These are phyloP conservation scores for Rhineura floridana DNA, from an alignment of 2,113 vertebrate genomes.

Conservation along the genomic window DNA sequence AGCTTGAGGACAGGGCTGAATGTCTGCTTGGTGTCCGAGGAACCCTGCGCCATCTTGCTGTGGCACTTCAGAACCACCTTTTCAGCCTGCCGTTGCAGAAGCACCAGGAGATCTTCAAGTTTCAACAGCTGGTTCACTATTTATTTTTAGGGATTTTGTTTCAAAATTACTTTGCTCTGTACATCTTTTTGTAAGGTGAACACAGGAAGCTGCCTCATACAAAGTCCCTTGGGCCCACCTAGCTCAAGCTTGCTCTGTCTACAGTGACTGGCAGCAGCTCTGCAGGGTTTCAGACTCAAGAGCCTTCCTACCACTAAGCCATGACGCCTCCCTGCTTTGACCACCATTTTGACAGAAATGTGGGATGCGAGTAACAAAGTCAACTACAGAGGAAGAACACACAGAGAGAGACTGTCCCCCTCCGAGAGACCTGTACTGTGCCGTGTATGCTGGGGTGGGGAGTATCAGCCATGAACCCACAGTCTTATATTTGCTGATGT, in stretches of 20 bases:
- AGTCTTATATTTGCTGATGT: conserved; percentile 90
- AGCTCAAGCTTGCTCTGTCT: no score
- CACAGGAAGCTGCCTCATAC: no score
- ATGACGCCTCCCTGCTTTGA: no score
- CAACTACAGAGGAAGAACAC: not conserved
- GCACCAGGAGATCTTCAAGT: conserved; percentile 88
- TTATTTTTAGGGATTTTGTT: no score
- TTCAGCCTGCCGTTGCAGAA: conserved; percentile 91
- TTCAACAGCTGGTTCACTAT: not conserved
- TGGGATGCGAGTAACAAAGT: not conserved
- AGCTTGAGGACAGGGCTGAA: conserved; percentile 91
- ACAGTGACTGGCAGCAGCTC: no score
- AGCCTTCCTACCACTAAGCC: no score
- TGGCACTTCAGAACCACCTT: conserved; percentile 87
- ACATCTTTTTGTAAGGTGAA: no score
- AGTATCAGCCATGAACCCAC: conserved; percentile 78
- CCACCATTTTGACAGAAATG: not conserved
- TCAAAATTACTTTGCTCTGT: not conserved
- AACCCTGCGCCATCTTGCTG: conserved; percentile 64
- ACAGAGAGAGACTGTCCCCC: no score
- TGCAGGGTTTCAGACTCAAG: no score
- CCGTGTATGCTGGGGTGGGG: no score
- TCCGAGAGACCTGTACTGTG: not conserved
- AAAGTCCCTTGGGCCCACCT: no score
- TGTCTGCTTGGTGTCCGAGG: conserved; percentile 84